Evolutionary conservation across 1,140 invertebrate genomes (phyloP).

Genomic region (Drosophila ironensis): DNA sequence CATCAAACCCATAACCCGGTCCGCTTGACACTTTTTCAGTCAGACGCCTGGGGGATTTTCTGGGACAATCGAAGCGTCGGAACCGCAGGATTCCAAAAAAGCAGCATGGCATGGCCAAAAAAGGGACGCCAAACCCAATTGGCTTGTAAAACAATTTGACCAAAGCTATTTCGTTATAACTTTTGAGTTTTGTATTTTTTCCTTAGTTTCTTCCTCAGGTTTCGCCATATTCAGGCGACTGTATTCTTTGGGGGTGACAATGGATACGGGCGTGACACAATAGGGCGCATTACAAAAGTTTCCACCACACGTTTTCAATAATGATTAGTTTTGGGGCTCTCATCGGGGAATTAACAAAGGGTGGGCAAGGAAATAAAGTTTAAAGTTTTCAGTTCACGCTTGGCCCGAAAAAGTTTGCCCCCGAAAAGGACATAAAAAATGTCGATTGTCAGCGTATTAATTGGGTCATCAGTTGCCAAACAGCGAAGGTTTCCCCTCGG

Average conservation of each 20-base stretch:
- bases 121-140: conserved; percentile 51
- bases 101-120: conserved; percentile 12
- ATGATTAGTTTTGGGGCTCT: conserved; percentile 59
- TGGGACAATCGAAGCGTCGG: conserved; percentile 25
- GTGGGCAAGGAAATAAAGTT: conserved; percentile 39
- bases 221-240: too few species aligned
- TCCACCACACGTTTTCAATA: conserved; percentile 63
- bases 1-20: conserved; percentile 3
- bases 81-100: conserved; percentile 10
- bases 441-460: conserved; percentile 41
- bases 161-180: conserved; percentile 67
- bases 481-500: conserved; percentile 32
- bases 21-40: conserved; percentile 5
- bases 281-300: conserved; percentile 41
- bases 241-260: conserved; percentile 8
- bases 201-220: neutral
- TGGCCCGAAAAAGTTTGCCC: conserved; percentile 20
- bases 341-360: conserved; percentile 21
- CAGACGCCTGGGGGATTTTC: conserved; percentile 20
- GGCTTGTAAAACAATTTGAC: conserved; percentile 68
- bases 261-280: conserved; percentile 32
- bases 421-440: conserved; percentile 49
- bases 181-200: conserved; percentile 31
- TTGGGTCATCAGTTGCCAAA: conserved; percentile 37
- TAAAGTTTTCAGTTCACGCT: conserved; percentile 18